Evolutionary conservation across 2,113 vertebrate genomes (phyloP), one percentile per base, ranked within the genome.

Genomic region (Echinops telfairi): DNA sequence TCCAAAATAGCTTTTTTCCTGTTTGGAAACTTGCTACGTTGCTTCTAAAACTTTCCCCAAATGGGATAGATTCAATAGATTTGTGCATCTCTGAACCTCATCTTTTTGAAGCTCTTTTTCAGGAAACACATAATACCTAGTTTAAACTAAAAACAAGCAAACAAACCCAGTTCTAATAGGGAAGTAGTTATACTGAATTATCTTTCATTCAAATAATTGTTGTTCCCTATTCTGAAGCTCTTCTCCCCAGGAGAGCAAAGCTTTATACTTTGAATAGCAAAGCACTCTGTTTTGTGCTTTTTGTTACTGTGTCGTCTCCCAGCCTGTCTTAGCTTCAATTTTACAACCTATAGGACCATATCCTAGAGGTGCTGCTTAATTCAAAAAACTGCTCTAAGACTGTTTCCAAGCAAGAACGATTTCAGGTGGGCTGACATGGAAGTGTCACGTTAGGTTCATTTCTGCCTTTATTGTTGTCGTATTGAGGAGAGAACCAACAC

Each of bases 71-170:
- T 77, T 94, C 38, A 95, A 31, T 36, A 86, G 38, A 62, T 94
- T 90, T 23, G 66, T 94, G 33, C 4, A 31, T 92, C 47, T 89
- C 75, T 89, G 81, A 83, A 85, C 91, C 58, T 93, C 68, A 70
- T 93, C 58, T 94, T 96, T 96, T 95, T 93, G 95, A 93, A 96
- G 78, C 53, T 94, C 15, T 94, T 40, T 47, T 96, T 95, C 57
- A 53, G 79, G 81, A 94, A 96, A 76, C 20, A 5, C 89, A 23
- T 76, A 86, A 89, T 89, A 94, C 75, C 20, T 94, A 95, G 31
- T 87, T 94, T 88, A 90, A 91, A 43, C 82, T 91, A 58, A 95
- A 62, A 88, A 94, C 93, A 92, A 88, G 43, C 47, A 40, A 40
- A 53, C 47, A 6, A 14, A 53, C 6, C 47, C 47, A 89, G n/a